Evolutionary conservation across 2,888 invertebrate genomes (phyloP), one percentile per base, ranked within the genome.

Genomic region (Cepaea hortensis): DNA sequence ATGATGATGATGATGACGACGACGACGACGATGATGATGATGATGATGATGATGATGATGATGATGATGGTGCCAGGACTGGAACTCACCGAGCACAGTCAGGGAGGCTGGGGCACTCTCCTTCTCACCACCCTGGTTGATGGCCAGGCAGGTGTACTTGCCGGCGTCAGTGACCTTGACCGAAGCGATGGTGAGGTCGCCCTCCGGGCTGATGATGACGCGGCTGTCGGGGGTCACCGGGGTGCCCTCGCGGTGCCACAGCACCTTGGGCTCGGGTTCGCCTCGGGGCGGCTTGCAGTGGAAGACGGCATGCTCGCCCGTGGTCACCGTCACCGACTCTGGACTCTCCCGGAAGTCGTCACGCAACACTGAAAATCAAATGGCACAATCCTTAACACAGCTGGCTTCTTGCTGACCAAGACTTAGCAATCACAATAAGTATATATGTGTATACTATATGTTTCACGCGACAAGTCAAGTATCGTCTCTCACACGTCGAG

Each of bases 261-360:
- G 96, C 35, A 98, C 97, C 85, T 96, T 96, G 5, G 98, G 98
- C 93, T 98, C 97, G 0, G 98, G 98, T 86, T 97, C 97, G 3
- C 98, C 98, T 91, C 96, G 96, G 0, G 98, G 98, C 35, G 98
- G 97, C 15, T 96, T 96, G 94, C 98, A 98, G 95, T 98, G 97
- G 93, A 98, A 95, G 87, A 97, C 95, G 0, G 92, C 92, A 11
- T 89, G 90, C 82, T 93, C 92, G 15, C 93, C 98, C 90, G 97
- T 97, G 1, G 97, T 97, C 23, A 97, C 97, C 91, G 97, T 96
- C 23, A 96, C 96, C 90, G 97, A 97, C 90, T 96, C 96, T 13
- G 98, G 98, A 91, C 97, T 97, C 89, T 96, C 95, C 82, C 97
- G 96, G 94, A 98, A 98, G 90, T 98, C 98, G 93, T 98, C 98